Conservation (phyloP, 2,113 vertebrate species). For the Ciconia stormi region DNA sequence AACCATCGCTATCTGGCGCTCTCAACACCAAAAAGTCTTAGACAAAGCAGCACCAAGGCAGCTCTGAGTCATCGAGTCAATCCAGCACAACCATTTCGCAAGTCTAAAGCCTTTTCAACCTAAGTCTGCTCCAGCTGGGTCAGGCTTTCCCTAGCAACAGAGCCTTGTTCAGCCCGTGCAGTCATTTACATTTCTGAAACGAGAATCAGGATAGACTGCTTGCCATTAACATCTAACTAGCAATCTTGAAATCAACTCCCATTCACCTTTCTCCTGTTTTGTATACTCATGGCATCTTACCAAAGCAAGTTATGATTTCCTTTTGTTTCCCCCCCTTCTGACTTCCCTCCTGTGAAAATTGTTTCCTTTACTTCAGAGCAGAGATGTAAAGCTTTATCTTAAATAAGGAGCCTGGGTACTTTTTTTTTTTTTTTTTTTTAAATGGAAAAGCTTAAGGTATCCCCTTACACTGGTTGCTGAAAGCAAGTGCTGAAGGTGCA, state of each 20-base stretch:
- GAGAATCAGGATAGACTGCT: neutral
- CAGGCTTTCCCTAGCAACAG: neutral
- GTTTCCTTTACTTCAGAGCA: neutral
- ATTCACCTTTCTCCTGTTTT: neutral
- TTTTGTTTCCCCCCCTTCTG: neutral
- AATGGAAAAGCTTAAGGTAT: neutral
- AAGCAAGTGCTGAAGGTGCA: neutral
- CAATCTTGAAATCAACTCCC: neutral
- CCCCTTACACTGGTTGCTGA: neutral
- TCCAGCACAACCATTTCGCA: neutral
- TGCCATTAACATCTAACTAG: neutral
- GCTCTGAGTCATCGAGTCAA: neutral
- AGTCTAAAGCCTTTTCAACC: neutral
- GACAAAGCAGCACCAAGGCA: neutral
- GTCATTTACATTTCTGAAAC: neutral
- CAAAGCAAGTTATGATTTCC: neutral
- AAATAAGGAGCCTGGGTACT: neutral
- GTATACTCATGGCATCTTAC: accelerated
- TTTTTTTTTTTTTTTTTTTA: too few species aligned
- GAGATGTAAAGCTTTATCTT: neutral
- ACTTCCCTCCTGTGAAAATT: neutral
- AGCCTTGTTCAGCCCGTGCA: neutral
- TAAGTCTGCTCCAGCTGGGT: neutral
- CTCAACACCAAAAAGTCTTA: neutral
- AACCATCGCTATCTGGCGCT: neutral